Evolutionary conservation across 2,797 vertebrate species (phyloP).

Genomic region (Myotis findleyi): DNA sequence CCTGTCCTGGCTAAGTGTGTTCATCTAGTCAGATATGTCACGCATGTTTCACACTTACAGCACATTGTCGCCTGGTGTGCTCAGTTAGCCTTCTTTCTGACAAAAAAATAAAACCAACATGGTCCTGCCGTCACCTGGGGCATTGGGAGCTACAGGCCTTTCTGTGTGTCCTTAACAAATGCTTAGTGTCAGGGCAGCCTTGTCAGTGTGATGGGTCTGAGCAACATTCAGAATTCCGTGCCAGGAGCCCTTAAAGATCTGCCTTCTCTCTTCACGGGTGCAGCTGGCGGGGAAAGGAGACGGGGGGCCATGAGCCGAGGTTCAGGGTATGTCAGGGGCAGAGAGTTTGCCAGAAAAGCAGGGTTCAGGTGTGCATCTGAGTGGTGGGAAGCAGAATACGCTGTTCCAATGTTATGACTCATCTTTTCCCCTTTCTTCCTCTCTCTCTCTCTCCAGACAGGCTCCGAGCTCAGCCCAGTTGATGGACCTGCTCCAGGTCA

Average conservation of each 20-base stretch:
- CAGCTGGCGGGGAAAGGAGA: background rate
- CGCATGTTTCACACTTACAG: background rate
- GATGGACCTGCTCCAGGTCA: slow-evolving; percentile 99
- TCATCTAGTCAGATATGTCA: background rate
- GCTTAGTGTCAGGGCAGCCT: background rate
- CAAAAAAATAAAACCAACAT: background rate
- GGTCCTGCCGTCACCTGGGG: background rate
- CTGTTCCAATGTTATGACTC: slow-evolving; percentile 48
- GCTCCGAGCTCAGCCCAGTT: slow-evolving; percentile 93
- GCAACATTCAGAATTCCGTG: background rate
- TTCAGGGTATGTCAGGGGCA: background rate
- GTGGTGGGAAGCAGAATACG: background rate
- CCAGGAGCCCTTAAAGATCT: background rate
- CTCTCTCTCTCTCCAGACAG: slow-evolving; percentile 89
- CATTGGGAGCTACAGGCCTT: background rate
- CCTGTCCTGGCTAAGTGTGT: background rate
- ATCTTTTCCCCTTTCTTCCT: slow-evolving; percentile 16
- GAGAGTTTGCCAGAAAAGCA: background rate
- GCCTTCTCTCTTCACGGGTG: background rate
- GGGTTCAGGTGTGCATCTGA: background rate
- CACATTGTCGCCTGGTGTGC: background rate
- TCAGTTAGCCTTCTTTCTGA: background rate
- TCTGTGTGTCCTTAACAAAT: background rate
- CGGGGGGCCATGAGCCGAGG: background rate
- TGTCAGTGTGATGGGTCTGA: background rate